phyloP scores from a whole-genome alignment of 2,797 vertebrate species.

The Macroramphosus scolopax region DNA sequence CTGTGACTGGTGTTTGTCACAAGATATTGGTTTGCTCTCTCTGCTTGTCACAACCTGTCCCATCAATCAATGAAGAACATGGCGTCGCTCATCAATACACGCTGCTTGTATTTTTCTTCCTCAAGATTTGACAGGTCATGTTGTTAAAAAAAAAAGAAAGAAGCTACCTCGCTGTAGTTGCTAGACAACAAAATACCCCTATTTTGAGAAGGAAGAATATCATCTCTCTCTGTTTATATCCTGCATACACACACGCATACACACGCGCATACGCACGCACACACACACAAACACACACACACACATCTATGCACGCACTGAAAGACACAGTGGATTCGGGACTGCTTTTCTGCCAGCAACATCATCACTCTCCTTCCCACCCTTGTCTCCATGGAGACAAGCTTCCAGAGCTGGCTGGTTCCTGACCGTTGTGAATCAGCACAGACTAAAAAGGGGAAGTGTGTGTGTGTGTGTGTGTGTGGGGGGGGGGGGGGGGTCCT shows the following conservation, averaged over 20 bases:
- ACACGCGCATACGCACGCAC: no score
- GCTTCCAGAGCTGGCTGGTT: slow-evolving; percentile 72
- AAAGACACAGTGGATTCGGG: slow-evolving; percentile 62
- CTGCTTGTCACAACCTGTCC: slow-evolving; percentile 44
- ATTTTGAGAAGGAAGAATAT: slow-evolving; percentile 24
- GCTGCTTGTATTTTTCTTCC: slow-evolving; percentile 22
- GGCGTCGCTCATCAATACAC: slow-evolving; percentile 28
- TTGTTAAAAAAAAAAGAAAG: no score
- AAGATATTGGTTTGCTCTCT: slow-evolving; percentile 27
- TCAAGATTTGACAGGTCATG: slow-evolving; percentile 27
- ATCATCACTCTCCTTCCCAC: slow-evolving; percentile 75
- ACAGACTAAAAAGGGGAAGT: slow-evolving; percentile 60
- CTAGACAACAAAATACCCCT: slow-evolving; percentile 39
- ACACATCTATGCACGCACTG: slow-evolving; percentile 44
- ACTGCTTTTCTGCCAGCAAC: slow-evolving; percentile 71
- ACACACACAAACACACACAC: no score
- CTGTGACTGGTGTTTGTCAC: slow-evolving; percentile 26
- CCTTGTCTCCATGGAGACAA: slow-evolving; percentile 80
- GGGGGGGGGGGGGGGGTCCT: slow-evolving; percentile 14
- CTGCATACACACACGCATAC: no score
- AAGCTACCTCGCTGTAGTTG: slow-evolving; percentile 1
- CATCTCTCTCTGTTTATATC: slow-evolving; percentile 35
- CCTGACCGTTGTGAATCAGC: slow-evolving; percentile 77
- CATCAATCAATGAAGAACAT: slow-evolving; percentile 39
- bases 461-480: no score